Evolutionary conservation across 2,888 invertebrate species (phyloP).

Genomic region (Caenorhabditis afra): DNA sequence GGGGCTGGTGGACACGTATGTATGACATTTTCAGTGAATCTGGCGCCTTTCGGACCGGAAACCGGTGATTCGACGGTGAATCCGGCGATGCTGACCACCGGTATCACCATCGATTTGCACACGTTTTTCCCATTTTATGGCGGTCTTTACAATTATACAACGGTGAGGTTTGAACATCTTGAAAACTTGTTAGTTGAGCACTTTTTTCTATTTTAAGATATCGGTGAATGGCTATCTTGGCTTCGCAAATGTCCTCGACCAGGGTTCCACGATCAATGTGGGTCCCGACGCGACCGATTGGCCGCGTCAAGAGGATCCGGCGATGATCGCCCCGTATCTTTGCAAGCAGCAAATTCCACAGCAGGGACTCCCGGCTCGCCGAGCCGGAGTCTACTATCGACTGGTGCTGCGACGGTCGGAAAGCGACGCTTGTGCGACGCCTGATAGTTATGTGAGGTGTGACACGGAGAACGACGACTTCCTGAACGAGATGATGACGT

Average conservation of each 20-base stretch:
- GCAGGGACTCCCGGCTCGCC: conserved; percentile 73
- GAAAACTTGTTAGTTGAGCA: background rate
- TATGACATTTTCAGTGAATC: conserved; percentile 74
- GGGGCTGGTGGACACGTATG: too few species aligned
- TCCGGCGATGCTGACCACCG: conserved; percentile 77
- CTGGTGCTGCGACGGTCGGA: conserved; percentile 77
- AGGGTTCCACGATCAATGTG: conserved; percentile 80
- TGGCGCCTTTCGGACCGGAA: conserved; percentile 79
- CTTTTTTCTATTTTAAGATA: conserved; percentile 62
- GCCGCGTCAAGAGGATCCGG: conserved; percentile 79
- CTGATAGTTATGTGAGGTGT: conserved; percentile 77
- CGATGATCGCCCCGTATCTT: conserved; percentile 80
- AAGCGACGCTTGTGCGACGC: conserved; percentile 74
- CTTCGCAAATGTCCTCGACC: conserved; percentile 80
- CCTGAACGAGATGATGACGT: conserved; percentile 77
- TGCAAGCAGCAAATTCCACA: conserved; percentile 80
- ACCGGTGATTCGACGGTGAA: conserved; percentile 77
- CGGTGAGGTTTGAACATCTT: too few species aligned
- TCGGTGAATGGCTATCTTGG: conserved; percentile 80
- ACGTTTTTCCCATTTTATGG: conserved; percentile 80
- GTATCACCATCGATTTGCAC: conserved; percentile 79
- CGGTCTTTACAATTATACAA: conserved; percentile 79
- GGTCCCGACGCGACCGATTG: conserved; percentile 79
- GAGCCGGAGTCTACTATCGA: conserved; percentile 78
- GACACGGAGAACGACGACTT: conserved; percentile 77